Conservation (phyloP, 2,888 invertebrate genomes). For the Julus scandinavius region DNA sequence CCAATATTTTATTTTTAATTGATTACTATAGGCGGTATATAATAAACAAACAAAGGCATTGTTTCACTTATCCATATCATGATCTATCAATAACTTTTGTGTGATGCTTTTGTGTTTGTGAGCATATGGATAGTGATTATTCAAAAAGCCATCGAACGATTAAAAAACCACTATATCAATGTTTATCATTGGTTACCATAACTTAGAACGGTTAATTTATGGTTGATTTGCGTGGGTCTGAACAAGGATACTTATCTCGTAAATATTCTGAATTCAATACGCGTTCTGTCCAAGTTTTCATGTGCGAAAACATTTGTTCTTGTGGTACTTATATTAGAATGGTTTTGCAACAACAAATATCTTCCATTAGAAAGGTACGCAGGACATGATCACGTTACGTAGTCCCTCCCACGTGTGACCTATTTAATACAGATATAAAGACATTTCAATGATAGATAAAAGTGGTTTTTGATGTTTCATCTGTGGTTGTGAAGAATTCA, state of each 20-base stretch:
- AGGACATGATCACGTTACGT: neutral
- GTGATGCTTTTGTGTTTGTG: neutral
- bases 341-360: neutral
- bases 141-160: neutral
- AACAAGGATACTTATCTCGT: constrained; percentile 17
- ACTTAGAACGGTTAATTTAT: neutral
- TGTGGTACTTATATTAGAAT: neutral
- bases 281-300: neutral
- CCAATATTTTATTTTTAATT: no score
- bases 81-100: no score
- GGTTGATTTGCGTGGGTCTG: neutral
- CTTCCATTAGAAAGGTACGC: neutral
- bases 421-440: neutral
- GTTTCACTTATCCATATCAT: no score
- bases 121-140: neutral
- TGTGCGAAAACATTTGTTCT: constrained; percentile 3
- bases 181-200: neutral
- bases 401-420: neutral
- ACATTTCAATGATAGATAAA: no score
- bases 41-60: no score
- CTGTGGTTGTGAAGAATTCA: no score
- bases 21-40: no score
- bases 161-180: neutral
- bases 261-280: neutral
- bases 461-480: no score